These are phyloP conservation scores for Eulemur macaco DNA, from an alignment of 2,113 vertebrate genomes.

Conservation along the genomic window DNA sequence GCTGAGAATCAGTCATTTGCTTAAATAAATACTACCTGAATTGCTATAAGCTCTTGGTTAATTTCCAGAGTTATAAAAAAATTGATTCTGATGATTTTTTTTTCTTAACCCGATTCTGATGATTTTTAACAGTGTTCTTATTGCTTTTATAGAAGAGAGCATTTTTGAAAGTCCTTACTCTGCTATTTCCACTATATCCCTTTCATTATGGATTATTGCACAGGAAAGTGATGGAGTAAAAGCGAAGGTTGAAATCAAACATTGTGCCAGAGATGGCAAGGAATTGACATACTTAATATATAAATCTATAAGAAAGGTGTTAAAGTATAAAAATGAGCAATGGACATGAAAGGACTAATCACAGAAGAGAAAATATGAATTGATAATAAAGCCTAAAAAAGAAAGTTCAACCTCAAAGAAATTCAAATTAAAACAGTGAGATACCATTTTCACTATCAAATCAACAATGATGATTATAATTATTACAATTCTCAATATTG, in stretches of 20 bases:
- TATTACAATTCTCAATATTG: background rate
- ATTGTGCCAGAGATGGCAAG: background rate
- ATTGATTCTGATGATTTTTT: background rate
- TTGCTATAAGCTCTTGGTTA: background rate
- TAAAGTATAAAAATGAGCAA: constrained; percentile 18
- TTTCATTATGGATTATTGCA: background rate
- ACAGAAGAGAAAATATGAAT: constrained; percentile 12
- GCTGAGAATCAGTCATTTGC: constrained; percentile 29
- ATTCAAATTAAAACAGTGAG: constrained; percentile 19
- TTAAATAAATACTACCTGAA: background rate
- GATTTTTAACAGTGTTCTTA: background rate
- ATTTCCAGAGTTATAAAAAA: background rate
- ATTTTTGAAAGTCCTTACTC: background rate
- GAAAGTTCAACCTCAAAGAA: background rate
- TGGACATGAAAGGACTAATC: background rate
- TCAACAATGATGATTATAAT: background rate
- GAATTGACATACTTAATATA: constrained; percentile 1
- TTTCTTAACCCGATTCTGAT: background rate
- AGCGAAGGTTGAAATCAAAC: background rate
- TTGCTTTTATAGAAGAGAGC: background rate
- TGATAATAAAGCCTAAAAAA: background rate
- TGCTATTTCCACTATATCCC: background rate
- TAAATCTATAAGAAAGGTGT: background rate
- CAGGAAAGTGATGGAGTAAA: background rate
- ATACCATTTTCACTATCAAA: constrained; percentile 14